A percentile compares a stretch with the other conserved stretches of the same genome.
Evolutionary conservation across 2,113 vertebrate genomes (phyloP).

Genomic region (Columbina picui): DNA sequence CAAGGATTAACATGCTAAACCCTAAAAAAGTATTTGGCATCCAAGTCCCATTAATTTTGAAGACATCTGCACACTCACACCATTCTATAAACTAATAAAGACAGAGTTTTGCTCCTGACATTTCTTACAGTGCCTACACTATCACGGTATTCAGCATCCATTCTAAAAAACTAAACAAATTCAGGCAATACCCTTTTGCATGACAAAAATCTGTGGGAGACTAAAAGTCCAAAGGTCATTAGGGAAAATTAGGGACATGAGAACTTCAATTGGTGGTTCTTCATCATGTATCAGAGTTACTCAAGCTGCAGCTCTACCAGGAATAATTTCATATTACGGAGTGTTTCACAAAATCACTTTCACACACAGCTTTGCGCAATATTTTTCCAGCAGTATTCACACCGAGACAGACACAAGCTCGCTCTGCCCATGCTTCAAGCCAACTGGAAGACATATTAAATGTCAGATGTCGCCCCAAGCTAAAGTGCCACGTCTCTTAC

Average conservation of each 20-base stretch:
- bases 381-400: neutral
- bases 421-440: neutral
- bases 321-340: neutral
- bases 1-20: neutral
- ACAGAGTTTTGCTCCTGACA: neutral
- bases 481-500: neutral
- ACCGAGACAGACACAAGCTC: neutral
- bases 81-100: neutral
- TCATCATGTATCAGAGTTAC: neutral
- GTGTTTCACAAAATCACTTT: neutral
- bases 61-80: neutral
- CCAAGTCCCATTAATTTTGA: neutral
- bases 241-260: neutral
- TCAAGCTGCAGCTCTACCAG: neutral
- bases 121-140: neutral
- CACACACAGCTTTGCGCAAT: neutral
- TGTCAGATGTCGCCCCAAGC: neutral
- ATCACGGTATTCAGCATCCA: neutral
- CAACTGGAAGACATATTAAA: constrained; percentile 31
- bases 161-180: neutral
- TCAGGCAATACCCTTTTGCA: neutral
- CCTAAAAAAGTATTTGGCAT: neutral
- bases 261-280: neutral
- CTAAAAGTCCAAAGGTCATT: neutral
- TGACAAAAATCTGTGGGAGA: neutral